These are phyloP conservation scores for Rhagophthalmus giganteus DNA, from an alignment of 2,888 invertebrate genomes.

Conservation along the genomic window DNA sequence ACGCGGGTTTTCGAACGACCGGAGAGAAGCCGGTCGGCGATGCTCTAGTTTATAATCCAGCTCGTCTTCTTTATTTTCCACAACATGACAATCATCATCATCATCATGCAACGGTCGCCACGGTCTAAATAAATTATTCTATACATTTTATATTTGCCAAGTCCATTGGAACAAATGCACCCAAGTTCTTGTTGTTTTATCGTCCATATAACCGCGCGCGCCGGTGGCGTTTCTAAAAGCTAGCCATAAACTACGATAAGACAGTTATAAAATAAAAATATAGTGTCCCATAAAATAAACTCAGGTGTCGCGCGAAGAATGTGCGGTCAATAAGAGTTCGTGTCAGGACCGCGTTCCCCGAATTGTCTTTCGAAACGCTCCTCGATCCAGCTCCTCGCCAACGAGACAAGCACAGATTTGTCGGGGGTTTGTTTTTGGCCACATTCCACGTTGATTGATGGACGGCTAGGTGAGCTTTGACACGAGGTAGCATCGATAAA, in stretches of 20 bases:
- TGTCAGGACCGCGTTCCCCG: constrained; percentile 13
- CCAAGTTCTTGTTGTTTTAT: constrained; percentile 50
- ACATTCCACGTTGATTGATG: constrained; percentile 46
- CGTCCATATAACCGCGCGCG: constrained; percentile 45
- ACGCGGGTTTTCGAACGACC: constrained; percentile 17
- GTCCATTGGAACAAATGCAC: constrained; percentile 51
- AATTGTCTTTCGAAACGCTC: constrained; percentile 22
- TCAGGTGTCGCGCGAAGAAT: constrained; percentile 38
- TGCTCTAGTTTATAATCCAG: constrained; percentile 30
- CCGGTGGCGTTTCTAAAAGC: constrained; percentile 39
- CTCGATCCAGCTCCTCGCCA: constrained; percentile 4
- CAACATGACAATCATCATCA: constrained; percentile 19
- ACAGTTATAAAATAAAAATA: constrained; percentile 43
- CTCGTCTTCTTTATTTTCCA: constrained; percentile 22
- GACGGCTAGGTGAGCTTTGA: constrained; percentile 15
- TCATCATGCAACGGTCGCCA: constrained; percentile 23
- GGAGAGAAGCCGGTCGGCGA: constrained; percentile 15
- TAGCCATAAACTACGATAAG: constrained; percentile 41
- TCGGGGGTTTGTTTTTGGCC: constrained; percentile 45
- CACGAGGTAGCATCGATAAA: constrained; percentile 1
- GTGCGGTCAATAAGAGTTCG: constrained; percentile 34
- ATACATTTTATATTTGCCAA: constrained; percentile 54
- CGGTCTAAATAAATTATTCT: constrained; percentile 52
- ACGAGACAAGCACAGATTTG: constrained; percentile 37
- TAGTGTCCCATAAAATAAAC: constrained; percentile 39